Evolutionary conservation across 2,113 vertebrate genomes (phyloP), one percentile per base, ranked within the genome.

Genomic region (Channa maculata): DNA sequence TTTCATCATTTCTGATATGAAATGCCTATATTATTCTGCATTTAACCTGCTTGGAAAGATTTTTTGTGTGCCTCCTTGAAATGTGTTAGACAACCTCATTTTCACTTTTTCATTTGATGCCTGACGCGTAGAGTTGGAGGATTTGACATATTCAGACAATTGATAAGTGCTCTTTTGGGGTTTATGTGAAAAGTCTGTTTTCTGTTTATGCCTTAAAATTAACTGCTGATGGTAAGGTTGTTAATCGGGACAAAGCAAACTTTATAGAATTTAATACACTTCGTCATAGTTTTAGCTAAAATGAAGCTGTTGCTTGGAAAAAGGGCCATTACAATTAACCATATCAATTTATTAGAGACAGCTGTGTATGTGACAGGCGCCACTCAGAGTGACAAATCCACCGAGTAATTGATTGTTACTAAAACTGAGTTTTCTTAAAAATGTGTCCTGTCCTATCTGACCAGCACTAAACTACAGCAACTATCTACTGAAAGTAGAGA

Each of bases 1-100:
- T 74, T 75, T 86, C 71, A 85, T 85, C 48, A 72, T 66, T 67
- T 86, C 79, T 68, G 49, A 88, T 75, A 75, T 82, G 65, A 85
- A 80, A 55, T 59, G 39, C 37, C 12, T 76, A 48, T 61, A 67
- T 77, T 70, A 52, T 50, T 82, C 54, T 75, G 48, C 58, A 65
- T 82, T 79, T 61, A 61, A 76, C 57, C 46, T 12, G 39, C 68
- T 65, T 11, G 0, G 13, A 71, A 39, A 53, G n/a, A 57, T 44
- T n/a, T 44, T 48, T 49, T 10, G 24, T 24, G 24, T 39, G 15
- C 15, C 33, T 51, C 33, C 4, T 37, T n/a, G 12, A 50, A 8
- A n/a, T 15, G 59, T 0, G 39, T 39, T 1, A 51, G 15, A 36
- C 11, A 44, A 50, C 11, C 57, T 37, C 43, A 14, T 8, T 78